Evolutionary conservation across 2,797 vertebrate species (phyloP), one percentile per base, ranked within the genome.

Genomic region (Strix occidentalis): DNA sequence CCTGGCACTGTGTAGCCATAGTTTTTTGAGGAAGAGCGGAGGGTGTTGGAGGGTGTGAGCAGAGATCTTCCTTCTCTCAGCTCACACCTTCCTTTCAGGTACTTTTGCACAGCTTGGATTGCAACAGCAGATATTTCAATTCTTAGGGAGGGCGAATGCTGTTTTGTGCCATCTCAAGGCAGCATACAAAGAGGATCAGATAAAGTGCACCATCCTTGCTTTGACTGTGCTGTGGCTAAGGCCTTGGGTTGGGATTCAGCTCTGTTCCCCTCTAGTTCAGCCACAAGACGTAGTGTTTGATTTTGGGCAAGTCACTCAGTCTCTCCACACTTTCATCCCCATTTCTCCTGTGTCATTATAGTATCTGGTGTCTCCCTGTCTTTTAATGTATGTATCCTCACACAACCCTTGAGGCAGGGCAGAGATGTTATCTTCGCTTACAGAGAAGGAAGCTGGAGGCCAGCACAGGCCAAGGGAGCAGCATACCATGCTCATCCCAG

Each of bases 301-400:
- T 65, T 96, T 95, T 76, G 57, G 69, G 41, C 39, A 85, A 89
- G 69, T 78, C 13, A 2, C 8, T 91, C 56, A 48, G 53, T 66
- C 64, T 86, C 41, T 85, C 43, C 65, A 28, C 29, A 4, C 54
- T 92, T 96, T 35, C 24, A 45, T 75, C 43, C 79, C 43, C 14
- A 5, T 4, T 81, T 90, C 37, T 86, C 21, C 69, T 0, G 0
- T 88, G 51, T 91, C 58, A 96, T 95, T 94, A 84, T 86, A 81
- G 54, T 91, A 78, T 86, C 87, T 90, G 54, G 28, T 86, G 16
- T 95, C 95, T 94, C 45, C 15, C 57, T 74, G 64, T 43, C 68
- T 87, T 88, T 60, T 69, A 89, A 71, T 28, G 43, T 81, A 58
- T 78, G 65, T 90, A 82, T 96, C 89, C 91, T 90, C 72, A 75